phyloP scores from a whole-genome alignment of 1,140 invertebrate genomes.

The Euwallacea fornicatus region DNA sequence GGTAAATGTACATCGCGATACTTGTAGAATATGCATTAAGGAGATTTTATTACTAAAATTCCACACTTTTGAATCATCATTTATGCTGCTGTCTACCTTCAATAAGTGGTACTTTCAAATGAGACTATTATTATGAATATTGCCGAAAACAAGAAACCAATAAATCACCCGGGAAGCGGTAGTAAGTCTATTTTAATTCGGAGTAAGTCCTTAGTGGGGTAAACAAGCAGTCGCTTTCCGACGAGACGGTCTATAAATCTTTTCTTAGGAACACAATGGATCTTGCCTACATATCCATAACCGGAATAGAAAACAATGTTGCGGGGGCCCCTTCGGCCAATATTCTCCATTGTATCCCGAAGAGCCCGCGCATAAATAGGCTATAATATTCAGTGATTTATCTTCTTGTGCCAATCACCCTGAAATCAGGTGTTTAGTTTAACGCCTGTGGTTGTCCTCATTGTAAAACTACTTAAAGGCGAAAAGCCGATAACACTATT shows the following conservation, averaged over 20 bases:
- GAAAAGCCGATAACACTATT: background rate
- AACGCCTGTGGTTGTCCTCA: background rate
- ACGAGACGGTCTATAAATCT: slow-evolving; percentile 23
- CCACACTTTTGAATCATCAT: no score
- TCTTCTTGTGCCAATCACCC: slow-evolving; percentile 5
- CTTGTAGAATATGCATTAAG: no score
- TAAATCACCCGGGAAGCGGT: slow-evolving; percentile 13
- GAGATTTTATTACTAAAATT: no score
- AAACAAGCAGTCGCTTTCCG: slow-evolving; percentile 23
- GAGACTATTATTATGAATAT: slow-evolving; percentile 3
- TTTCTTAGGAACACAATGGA: slow-evolving; percentile 16
- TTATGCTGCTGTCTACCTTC: no score
- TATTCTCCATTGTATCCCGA: slow-evolving; percentile 8
- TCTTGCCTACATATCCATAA: slow-evolving; percentile 18
- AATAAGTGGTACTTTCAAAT: no score
- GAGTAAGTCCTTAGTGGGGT: slow-evolving; percentile 21
- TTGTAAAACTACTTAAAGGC: background rate
- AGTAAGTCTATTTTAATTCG: slow-evolving; percentile 23
- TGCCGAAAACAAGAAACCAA: slow-evolving; percentile 11
- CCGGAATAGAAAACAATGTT: slow-evolving; percentile 15
- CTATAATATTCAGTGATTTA: background rate
- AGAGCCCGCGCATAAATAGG: slow-evolving; percentile 4
- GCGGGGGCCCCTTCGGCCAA: slow-evolving; percentile 1
- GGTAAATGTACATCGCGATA: no score
- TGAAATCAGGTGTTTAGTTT: background rate